Evolutionary conservation across 2,113 vertebrate genomes (phyloP), one percentile per base, ranked within the genome.

Genomic region (Marmota monax): DNA sequence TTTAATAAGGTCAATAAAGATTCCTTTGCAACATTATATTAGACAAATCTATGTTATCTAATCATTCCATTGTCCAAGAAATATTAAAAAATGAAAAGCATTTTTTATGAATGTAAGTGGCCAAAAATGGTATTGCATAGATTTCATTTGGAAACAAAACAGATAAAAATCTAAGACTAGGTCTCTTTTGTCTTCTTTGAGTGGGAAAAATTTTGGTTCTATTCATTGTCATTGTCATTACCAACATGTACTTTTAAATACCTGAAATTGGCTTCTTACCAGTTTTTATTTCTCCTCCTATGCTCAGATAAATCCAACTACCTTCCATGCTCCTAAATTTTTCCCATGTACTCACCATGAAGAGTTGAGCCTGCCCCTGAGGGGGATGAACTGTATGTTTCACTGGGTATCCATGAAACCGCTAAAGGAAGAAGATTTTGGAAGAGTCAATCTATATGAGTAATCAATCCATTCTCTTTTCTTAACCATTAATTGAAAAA

Each of bases 261-360:
- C 7, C 12, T 88, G 20, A 39, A 14, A 58, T 11, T 56, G 61
- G 22, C 9, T 85, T 92, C 18, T 39, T 63, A 34, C 39, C 42
- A 67, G 13, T 83, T 69, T 23, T 95, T 92, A 8, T n/a, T 86
- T 89, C 67, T 61, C 25, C 10, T 13, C 12, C 16, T 92, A 20
- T 88, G 2, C 7, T 27, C 45, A 65, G 25, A 77, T 56, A 92
- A 74, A 96, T 34, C 51, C 45, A 27, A 84, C 11, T 17, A 12
- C 12, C 9, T 72, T 63, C 53, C 20, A 7, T 11, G 32, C 63
- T 18, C 5, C 27, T 34, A 27, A 22, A 17, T 77, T n/a, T 72
- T 74, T 23, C 13, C 5, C 20, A 17, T 1, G 1, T 63, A 92
- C 96, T 97, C 76, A 97, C 96, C 94, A 11, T 85, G 61, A 90